These are phyloP conservation scores for Netelia fuscicornis DNA, from an alignment of 2,888 invertebrate genomes.

Conservation along the genomic window DNA sequence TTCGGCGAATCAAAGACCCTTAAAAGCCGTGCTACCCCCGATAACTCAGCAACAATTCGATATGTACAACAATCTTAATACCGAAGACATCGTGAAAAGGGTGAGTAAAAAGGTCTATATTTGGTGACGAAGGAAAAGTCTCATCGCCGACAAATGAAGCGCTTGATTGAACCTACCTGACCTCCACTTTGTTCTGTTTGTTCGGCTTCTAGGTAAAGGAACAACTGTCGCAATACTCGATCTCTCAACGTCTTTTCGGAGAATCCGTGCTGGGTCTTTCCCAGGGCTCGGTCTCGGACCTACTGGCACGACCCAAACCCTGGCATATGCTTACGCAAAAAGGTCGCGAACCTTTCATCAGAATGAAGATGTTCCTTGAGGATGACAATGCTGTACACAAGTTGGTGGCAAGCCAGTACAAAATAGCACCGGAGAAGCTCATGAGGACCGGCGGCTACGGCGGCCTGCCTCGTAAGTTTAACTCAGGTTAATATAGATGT, in stretches of 20 bases:
- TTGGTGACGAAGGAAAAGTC: slow-evolving; percentile 61
- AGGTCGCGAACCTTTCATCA: slow-evolving; percentile 97
- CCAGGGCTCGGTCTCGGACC: slow-evolving; percentile 98
- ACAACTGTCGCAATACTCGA: slow-evolving; percentile 97
- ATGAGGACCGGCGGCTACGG: slow-evolving; percentile 98
- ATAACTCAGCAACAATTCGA: slow-evolving; percentile 99
- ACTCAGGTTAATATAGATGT: slow-evolving; percentile 85
- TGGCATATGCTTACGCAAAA: slow-evolving; percentile 99
- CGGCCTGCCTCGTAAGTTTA: slow-evolving; percentile 91
- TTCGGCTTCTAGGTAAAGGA: slow-evolving; percentile 90
- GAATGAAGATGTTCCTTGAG: slow-evolving; percentile 99
- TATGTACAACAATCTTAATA: slow-evolving; percentile 98
- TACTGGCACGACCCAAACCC: slow-evolving; percentile 98
- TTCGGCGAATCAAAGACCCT: slow-evolving; percentile 93
- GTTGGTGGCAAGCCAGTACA: slow-evolving; percentile 98
- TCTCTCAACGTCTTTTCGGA: slow-evolving; percentile 99
- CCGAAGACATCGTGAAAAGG: slow-evolving; percentile 98
- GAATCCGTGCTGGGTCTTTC: slow-evolving; percentile 98
- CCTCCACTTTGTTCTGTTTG: slow-evolving; percentile 45
- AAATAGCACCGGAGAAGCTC: slow-evolving; percentile 98
- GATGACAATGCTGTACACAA: slow-evolving; percentile 98
- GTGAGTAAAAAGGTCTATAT: slow-evolving; percentile 80
- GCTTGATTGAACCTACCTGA: background rate
- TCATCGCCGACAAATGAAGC: slow-evolving; percentile 31
- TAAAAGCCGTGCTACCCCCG: slow-evolving; percentile 98